Evolutionary conservation across 2,888 invertebrate species (phyloP), one percentile per base, ranked within the genome.

Genomic region (Drosophila ezoana): DNA sequence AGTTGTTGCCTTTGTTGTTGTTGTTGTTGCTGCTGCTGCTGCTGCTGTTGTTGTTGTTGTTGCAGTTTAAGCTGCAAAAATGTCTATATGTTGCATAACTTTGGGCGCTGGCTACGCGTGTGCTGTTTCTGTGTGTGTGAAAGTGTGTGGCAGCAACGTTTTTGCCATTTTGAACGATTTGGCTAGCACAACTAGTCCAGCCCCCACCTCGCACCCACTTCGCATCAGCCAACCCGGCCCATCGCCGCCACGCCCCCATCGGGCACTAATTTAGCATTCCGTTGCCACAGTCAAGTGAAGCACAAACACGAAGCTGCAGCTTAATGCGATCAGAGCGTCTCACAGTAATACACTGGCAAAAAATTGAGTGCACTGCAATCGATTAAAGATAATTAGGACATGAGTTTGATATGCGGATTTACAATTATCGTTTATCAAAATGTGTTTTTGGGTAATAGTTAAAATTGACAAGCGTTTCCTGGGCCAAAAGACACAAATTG

Each of bases 261-360:
- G 43, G 32, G 52, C 67, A 71, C 85, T 83, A 87, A 83, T 83
- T 87, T 87, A 54, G 79, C 79, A 87, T 83, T 83, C 83, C 71
- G 63, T 28, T 52, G 74, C 75, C 81, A 76, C 48, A 74, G 54
- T 66, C 72, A 66, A 79, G 72, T 67, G 70, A 62, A 58, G 63
- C 73, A 77, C 68, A 73, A 77, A 76, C 77, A 76, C 72, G 54
- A 68, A 72, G 57, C 73, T 64, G 44, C 64, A 56, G 69, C 77
- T 76, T 76, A 77, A 76, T 76, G 77, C 73, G 76, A 76, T 76
- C 75, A 76, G 53, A 60, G 56, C 54, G 44, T 43, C 45, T 64
- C 40, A 41, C 32, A 51, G 16, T 14, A 33, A n/a, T n/a, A 28
- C 71, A 71, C 74, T 76, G 49, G 4, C 18, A 49, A 52, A 49